Evolutionary conservation across 2,888 invertebrate genomes (phyloP).

Genomic region (Ectemnius cavifrons): DNA sequence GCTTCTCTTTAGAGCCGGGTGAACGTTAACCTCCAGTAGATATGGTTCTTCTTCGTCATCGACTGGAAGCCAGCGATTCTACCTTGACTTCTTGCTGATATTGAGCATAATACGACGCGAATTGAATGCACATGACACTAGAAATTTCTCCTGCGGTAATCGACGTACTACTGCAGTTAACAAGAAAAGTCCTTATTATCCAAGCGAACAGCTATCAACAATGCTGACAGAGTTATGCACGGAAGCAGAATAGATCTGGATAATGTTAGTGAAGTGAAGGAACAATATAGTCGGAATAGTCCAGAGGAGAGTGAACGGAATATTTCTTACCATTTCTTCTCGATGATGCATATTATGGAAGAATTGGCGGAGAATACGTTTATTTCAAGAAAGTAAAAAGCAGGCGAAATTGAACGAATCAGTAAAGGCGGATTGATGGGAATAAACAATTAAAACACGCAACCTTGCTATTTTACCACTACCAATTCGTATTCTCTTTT

Average conservation of each 20-base stretch:
- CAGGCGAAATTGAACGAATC: slow-evolving; percentile 30
- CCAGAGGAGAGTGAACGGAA: no score
- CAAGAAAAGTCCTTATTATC: neutral
- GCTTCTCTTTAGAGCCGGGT: slow-evolving; percentile 46
- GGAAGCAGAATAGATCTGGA: no score
- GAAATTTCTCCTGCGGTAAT: neutral
- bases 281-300: no score
- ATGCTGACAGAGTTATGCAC: no score
- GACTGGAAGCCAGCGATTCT: slow-evolving; percentile 20
- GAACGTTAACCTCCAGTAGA: slow-evolving; percentile 57
- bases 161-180: neutral
- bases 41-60: slow-evolving; percentile 40
- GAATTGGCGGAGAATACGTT: no score
- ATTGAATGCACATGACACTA: neutral
- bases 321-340: no score
- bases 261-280: no score
- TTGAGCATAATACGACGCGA: slow-evolving; percentile 30
- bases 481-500: no score
- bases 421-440: slow-evolving; percentile 1
- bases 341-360: no score
- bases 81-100: slow-evolving; percentile 42
- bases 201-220: no score
- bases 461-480: no score
- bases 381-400: slow-evolving; percentile 21
- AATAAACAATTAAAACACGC: neutral